phyloP scores from a whole-genome alignment of 2,797 vertebrate species.

The Spea hammondii region DNA sequence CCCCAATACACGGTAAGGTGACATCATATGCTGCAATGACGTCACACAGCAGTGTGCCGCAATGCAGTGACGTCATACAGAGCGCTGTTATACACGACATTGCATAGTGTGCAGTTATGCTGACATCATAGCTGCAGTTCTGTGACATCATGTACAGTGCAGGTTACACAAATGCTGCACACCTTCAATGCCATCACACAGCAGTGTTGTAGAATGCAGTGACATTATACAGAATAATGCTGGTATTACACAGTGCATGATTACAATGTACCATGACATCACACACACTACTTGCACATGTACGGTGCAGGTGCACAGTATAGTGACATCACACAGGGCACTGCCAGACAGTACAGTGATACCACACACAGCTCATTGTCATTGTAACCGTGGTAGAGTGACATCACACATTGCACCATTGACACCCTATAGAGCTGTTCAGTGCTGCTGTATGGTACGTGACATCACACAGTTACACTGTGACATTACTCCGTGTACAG shows the following conservation, averaged over 20 bases:
- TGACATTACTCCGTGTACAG: neutral
- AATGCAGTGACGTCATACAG: neutral
- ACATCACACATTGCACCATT: neutral
- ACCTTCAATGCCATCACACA: neutral
- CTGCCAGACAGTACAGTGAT: neutral
- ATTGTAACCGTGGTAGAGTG: neutral
- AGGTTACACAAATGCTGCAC: no score
- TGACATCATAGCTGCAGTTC: no score
- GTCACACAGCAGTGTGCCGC: neutral
- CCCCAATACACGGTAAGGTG: neutral
- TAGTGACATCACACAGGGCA: conserved; percentile 2
- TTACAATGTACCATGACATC: neutral
- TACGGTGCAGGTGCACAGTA: neutral
- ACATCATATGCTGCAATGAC: neutral
- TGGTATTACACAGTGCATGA: neutral
- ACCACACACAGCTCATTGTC: neutral
- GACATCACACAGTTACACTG: neutral
- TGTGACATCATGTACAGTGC: neutral
- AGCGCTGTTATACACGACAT: no score
- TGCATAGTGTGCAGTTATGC: no score
- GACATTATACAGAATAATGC: neutral
- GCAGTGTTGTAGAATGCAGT: neutral
- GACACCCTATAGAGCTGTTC: no score
- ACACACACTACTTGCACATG: neutral
- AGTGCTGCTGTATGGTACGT: neutral